Evolutionary conservation across 2,797 vertebrate species (phyloP), one percentile per base, ranked within the genome.

Genomic region (Diplodus puntazzo): DNA sequence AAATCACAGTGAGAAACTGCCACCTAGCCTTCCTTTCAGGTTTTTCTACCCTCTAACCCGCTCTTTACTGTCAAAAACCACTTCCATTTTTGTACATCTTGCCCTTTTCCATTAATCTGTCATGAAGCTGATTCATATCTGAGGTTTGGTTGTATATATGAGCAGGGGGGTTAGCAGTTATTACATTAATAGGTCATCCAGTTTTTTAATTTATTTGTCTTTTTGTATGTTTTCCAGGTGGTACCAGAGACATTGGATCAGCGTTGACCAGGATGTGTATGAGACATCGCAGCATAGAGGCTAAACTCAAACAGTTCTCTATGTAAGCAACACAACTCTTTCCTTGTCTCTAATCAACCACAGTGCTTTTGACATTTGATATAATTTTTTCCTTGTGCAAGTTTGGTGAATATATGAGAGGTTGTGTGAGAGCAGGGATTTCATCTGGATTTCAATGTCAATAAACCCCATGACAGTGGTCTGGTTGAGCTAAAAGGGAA

Each of bases 181-280:
- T 48, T 1, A 50, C 1, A 16, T 11, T n/a, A 6, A 42, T 49
- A 30, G 0, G 0, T 17, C 3, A n/a, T 43, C 3, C 43, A 18
- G 1, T 18, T 11, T 25, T 52, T 21, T 50, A 1, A 43, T 11
- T 57, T 59, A 34, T 45, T 18, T 63, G 3, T 67, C 1, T 13
- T 55, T 79, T 64, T 71, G 63, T 53, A 0, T 90, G 0, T 91
- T 50, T 93, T 93, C 76, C 90, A 97, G 96, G 96, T 71, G 96
- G 95, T 27, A 96, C 96, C 72, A 94, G 93, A 87, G 96, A 97
- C 85, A 97, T 97, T 17, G 96, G 96, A 42, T 96, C 96, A 20
- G 95, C 95, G 0, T 83, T 97, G 79, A 97, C 96, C 81, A 92
- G 95, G 86, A 96, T 97, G 96, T 97, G 96, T 69, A 94, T 97